A percentile compares a stretch with the other conserved stretches of the same genome.
Evolutionary conservation across 2,888 invertebrate species (phyloP).

Genomic region (Calephelis perditalis): DNA sequence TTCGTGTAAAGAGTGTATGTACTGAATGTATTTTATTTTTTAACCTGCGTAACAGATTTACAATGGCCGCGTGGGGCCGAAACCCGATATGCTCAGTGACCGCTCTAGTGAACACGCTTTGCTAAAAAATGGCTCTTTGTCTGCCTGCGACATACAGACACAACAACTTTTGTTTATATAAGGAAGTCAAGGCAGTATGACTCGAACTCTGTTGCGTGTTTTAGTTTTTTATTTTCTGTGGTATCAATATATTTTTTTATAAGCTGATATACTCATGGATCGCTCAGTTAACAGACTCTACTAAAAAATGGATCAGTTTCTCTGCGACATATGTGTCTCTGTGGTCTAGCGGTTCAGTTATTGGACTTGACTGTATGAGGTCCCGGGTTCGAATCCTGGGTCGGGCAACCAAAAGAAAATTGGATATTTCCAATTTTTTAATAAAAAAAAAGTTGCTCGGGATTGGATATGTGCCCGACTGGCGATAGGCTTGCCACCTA

Average conservation of each 20-base stretch:
- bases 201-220: background rate
- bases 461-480: no score
- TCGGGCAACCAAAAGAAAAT: no score
- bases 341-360: no score
- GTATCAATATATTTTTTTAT: no score
- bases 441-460: no score
- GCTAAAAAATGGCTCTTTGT: slow-evolving; percentile 17
- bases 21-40: slow-evolving; percentile 12
- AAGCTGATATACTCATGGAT: no score
- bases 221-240: background rate
- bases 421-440: no score
- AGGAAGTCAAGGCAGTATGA: slow-evolving; percentile 11
- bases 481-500: no score
- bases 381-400: no score
- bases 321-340: no score
- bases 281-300: no score
- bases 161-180: slow-evolving; percentile 13
- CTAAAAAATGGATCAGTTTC: slow-evolving; percentile 7
- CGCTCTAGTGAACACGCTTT: slow-evolving; percentile 25
- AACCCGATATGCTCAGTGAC: slow-evolving; percentile 22
- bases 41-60: background rate
- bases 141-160: slow-evolving; percentile 9
- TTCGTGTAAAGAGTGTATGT: slow-evolving; percentile 10
- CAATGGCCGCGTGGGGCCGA: slow-evolving; percentile 21
- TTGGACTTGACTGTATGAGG: no score